phyloP scores from a whole-genome alignment of 2,797 vertebrate species.

The Apogon talboti region DNA sequence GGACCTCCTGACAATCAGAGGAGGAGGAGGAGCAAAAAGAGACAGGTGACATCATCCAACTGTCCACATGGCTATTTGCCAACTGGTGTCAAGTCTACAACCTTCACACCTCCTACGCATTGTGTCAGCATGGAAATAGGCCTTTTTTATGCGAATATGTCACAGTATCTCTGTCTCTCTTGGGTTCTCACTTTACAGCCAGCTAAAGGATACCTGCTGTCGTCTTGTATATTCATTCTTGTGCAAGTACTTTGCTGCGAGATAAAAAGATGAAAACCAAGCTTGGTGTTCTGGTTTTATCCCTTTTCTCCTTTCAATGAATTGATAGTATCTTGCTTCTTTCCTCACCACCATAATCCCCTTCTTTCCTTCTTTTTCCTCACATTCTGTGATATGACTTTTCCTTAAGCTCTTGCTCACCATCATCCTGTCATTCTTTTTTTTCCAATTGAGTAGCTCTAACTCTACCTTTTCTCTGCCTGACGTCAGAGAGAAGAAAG shows the following conservation, averaged over 20 bases:
- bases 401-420: slow-evolving; percentile 40
- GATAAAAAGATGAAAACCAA: too few relatives aligned
- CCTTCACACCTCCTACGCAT: slow-evolving; percentile 44
- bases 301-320: slow-evolving; percentile 3
- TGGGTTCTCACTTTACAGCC: slow-evolving; percentile 6
- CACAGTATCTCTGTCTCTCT: slow-evolving; percentile 8
- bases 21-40: slow-evolving; percentile 9
- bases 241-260: too few relatives aligned
- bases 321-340: slow-evolving; percentile 4
- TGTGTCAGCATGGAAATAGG: slow-evolving; percentile 42
- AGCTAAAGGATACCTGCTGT: slow-evolving; percentile 2
- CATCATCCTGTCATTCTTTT: slow-evolving; percentile 18
- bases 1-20: slow-evolving; percentile 8
- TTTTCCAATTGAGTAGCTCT: slow-evolving; percentile 15
- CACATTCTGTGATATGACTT: slow-evolving; percentile 17
- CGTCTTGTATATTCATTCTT: neutral
- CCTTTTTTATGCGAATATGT: slow-evolving; percentile 27
- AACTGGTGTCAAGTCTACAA: slow-evolving; percentile 54
- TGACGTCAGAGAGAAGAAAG: slow-evolving; percentile 53
- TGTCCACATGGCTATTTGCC: slow-evolving; percentile 38
- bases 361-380: slow-evolving; percentile 4
- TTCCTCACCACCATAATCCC: neutral
- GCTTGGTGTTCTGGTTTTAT: neutral
- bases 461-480: slow-evolving; percentile 39
- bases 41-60: slow-evolving; percentile 49